Evolutionary conservation across 2,888 invertebrate species (phyloP).

Genomic region (Bellardia bayeri): DNA sequence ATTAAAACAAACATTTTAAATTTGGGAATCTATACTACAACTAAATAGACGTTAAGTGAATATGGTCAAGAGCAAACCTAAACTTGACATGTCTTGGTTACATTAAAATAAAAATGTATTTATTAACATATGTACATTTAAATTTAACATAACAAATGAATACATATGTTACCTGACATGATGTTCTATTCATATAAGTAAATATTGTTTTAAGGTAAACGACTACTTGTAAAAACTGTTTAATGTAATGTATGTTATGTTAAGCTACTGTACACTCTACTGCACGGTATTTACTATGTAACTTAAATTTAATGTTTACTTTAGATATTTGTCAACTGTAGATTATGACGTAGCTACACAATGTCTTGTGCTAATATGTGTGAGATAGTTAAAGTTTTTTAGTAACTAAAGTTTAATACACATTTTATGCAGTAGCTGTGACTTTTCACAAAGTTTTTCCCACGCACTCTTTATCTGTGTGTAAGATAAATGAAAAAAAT

Average conservation of each 20-base stretch:
- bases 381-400: slow-evolving; percentile 29
- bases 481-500: not conserved
- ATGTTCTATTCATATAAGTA: not conserved
- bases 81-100: not conserved
- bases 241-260: slow-evolving; percentile 27
- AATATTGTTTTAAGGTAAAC: not conserved
- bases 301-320: slow-evolving; percentile 17
- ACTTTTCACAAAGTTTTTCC: slow-evolving; percentile 56
- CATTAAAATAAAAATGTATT: not conserved
- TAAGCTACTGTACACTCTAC: not conserved
- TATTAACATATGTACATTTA: not conserved
- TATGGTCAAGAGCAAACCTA: slow-evolving; percentile 8
- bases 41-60: not conserved
- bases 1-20: slow-evolving; percentile 12
- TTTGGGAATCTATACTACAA: not conserved
- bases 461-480: slow-evolving; percentile 46
- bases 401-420: not conserved
- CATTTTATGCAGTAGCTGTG: slow-evolving; percentile 26
- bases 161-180: not conserved
- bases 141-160: not conserved
- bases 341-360: not conserved
- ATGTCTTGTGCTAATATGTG: slow-evolving; percentile 22
- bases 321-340: slow-evolving; percentile 41
- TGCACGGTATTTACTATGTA: slow-evolving; percentile 13
- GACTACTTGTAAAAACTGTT: not conserved